Conservation (phyloP, 1,140 invertebrate species). For the Drosophila littoralis region DNA sequence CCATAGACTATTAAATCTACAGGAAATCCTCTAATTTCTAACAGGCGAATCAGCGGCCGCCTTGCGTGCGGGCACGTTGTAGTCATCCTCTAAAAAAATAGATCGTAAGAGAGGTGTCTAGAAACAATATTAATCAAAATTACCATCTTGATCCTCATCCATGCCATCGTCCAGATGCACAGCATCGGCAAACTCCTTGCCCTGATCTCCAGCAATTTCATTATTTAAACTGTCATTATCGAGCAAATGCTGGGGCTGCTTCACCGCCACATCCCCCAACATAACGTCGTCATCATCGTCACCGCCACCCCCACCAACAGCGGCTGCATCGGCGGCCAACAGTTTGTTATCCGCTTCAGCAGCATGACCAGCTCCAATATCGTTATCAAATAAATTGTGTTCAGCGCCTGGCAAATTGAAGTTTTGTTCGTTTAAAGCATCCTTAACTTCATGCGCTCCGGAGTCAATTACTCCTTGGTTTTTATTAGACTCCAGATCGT, state of each 20-base stretch:
- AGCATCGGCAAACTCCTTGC: conserved; percentile 81
- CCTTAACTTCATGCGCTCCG: conserved; percentile 81
- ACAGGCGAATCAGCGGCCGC: conserved; percentile 72
- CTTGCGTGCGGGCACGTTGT: conserved; percentile 66
- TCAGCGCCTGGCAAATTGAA: conserved; percentile 76
- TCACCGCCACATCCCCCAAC: conserved; percentile 76
- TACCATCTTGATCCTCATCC: conserved; percentile 83
- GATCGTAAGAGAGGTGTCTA: not conserved
- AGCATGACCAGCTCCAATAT: conserved; percentile 35
- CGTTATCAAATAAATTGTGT: conserved; percentile 73
- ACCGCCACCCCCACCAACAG: conserved; percentile 36
- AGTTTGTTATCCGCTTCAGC: conserved; percentile 55
- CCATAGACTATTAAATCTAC: conserved; percentile 7
- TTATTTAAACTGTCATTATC: conserved; percentile 80
- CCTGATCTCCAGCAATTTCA: conserved; percentile 80
- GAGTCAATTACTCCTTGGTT: conserved; percentile 71
- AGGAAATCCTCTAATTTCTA: conserved; percentile 61
- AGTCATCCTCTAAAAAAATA: conserved; percentile 70
- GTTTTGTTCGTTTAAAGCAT: conserved; percentile 76
- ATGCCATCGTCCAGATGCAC: conserved; percentile 75
- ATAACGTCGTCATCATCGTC: conserved; percentile 74
- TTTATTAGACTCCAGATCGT: conserved; percentile 62
- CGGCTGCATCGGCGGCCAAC: conserved; percentile 46
- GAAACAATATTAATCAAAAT: not conserved
- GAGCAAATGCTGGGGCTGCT: conserved; percentile 70